Base-by-base conservation (phyloP, 2,797 vertebrate genomes). In the Glossophaga mutica region DNA sequence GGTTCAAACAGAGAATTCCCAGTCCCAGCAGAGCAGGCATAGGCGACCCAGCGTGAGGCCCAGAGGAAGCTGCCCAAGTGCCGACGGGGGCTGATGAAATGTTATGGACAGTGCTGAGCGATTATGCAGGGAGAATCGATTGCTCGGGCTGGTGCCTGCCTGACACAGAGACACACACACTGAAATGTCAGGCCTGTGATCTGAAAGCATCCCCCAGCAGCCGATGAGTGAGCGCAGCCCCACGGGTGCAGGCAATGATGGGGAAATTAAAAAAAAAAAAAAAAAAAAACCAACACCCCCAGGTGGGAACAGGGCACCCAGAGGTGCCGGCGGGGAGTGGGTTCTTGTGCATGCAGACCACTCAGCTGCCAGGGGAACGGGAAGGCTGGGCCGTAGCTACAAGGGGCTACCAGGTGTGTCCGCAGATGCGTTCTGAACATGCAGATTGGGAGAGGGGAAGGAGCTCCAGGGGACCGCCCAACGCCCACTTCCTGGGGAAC, bases 171-270 rank as follows among this genome's bases (percentile, higher is more conserved):
- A 99, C 98, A 98, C 98, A 86, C 97, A 98, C 98, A 93, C 98
- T 32, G 83, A 99, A 99, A 99, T 99, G 99, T 99, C 99, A 99
- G 98, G 98, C 98, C 97, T 98, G 98, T 98, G 98, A 99, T 98
- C 98, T 98, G 98, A 22, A 86, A 90, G 96, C 76, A 0, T 57
- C 68, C 1, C 86, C 90, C 78, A 1, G 55, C 50, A 44, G 83
- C 92, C 29, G 1, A 26, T 0, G 15, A 34, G 71, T 9, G 29
- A 86, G 57, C 37, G 9, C 15, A 21, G 81, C 42, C 65, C 76
- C 5, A 16, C 0, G 0, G 77, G 57, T 5, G 39, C 90, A 57
- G 87, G 42, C 39, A 22, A 22, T 65, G 74, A 22, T 0, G 12
- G 55, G 68, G 6, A 24, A 0, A 37, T 8, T 65, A 2, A 65